Percentiles rank a stretch among this genome's conserved stretches.
Conservation (phyloP, 2,888 invertebrate genomes). For the Mesoligia furuncula region DNA sequence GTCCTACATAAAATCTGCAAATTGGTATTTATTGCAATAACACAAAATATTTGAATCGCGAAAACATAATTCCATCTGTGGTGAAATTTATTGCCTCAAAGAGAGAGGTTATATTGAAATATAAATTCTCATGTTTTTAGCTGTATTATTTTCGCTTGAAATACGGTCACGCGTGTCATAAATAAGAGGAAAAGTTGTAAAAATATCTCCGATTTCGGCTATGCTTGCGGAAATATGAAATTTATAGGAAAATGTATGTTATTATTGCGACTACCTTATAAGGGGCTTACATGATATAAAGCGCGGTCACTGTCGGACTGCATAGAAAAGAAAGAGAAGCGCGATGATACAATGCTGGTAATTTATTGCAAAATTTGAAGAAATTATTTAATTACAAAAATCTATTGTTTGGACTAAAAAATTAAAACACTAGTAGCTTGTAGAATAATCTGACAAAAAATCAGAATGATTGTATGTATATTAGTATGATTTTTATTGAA, state of each 20-base stretch:
- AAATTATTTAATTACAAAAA: too few relatives aligned
- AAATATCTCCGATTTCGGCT: constrained; percentile 7
- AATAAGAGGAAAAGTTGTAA: constrained; percentile 22
- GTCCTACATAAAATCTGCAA: constrained; percentile 40
- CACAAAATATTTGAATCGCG: constrained; percentile 50
- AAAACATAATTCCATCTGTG: constrained; percentile 55
- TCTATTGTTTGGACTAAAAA: too few relatives aligned
- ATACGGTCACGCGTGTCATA: constrained; percentile 35
- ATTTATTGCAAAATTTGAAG: too few relatives aligned
- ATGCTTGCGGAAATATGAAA: constrained; percentile 2
- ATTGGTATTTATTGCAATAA: constrained; percentile 61
- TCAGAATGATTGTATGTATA: too few relatives aligned
- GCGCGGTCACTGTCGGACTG: too few relatives aligned
- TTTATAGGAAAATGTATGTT: background rate
- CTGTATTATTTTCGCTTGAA: constrained; percentile 11
- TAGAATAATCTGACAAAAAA: too few relatives aligned
- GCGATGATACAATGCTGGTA: too few relatives aligned
- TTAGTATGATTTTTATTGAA: too few relatives aligned
- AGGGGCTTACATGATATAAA: too few relatives aligned
- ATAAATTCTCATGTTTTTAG: constrained; percentile 52
- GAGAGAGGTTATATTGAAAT: constrained; percentile 52
- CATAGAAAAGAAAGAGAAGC: too few relatives aligned
- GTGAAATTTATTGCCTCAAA: constrained; percentile 55
- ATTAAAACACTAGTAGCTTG: too few relatives aligned
- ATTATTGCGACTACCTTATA: background rate